These are phyloP conservation scores for Coenobita brevimanus DNA, from an alignment of 1,140 invertebrate species.

Conservation along the genomic window DNA sequence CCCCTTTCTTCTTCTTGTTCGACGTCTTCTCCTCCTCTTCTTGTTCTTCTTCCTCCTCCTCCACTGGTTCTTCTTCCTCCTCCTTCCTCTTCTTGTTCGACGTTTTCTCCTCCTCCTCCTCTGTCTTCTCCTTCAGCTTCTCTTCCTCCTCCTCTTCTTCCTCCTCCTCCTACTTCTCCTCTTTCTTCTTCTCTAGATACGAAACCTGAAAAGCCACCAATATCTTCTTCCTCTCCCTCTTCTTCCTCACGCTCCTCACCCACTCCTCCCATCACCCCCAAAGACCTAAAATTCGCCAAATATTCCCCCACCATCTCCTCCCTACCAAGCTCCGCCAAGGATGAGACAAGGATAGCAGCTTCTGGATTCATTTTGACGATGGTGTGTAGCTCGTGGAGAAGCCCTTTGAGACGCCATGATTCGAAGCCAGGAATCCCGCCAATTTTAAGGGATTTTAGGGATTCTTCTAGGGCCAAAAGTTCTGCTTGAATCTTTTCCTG, in stretches of 20 bases:
- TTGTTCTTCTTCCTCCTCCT: not conserved
- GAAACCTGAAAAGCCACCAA: not conserved
- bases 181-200: not conserved
- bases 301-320: not conserved
- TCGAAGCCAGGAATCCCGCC: not conserved
- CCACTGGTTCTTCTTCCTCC: not conserved
- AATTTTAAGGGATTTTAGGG: not conserved
- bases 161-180: no score
- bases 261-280: not conserved
- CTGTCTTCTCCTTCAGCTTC: no score
- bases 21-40: not conserved
- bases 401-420: slow-evolving; percentile 1
- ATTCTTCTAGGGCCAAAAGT: not conserved
- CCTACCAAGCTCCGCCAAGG: not conserved
- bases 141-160: no score
- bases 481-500: not conserved
- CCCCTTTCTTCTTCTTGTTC: not conserved
- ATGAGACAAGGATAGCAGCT: not conserved
- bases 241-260: not conserved
- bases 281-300: no score
- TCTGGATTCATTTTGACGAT: not conserved
- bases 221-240: not conserved
- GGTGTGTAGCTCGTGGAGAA: not conserved
- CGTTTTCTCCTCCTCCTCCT: no score
- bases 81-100: no score